Conservation (phyloP, 2,113 vertebrate genomes). For the Corythoichthys intestinalis region DNA sequence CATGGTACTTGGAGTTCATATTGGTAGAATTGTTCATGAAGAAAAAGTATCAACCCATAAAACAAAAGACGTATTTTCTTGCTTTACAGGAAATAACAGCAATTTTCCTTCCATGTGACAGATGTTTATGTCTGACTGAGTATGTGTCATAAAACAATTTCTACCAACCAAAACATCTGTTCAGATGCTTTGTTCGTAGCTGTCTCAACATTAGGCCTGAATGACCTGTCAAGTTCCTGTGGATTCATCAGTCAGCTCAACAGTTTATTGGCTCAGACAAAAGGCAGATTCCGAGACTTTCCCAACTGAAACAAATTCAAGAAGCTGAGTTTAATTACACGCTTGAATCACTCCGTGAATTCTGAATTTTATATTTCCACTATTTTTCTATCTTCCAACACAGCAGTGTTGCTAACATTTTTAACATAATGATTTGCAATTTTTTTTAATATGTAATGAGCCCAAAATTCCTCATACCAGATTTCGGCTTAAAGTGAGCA, state of each 20-base stretch:
- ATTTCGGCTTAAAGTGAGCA: background rate
- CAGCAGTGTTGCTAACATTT: background rate
- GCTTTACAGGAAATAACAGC: slow-evolving; percentile 20
- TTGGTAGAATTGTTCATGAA: slow-evolving; percentile 13
- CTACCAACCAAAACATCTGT: slow-evolving; percentile 50
- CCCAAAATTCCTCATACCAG: background rate
- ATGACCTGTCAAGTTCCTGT: slow-evolving; percentile 34
- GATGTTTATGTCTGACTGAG: slow-evolving; percentile 25
- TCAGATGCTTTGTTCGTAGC: slow-evolving; percentile 33
- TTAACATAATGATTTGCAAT: background rate
- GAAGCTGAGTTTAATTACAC: background rate
- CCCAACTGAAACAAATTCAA: background rate
- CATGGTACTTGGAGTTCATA: slow-evolving; percentile 9
- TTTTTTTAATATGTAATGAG: background rate
- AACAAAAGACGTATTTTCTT: slow-evolving; percentile 6
- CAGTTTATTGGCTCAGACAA: slow-evolving; percentile 36
- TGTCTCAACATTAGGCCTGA: slow-evolving; percentile 20
- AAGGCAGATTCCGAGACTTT: background rate
- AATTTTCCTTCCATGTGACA: slow-evolving; percentile 3
- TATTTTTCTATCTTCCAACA: background rate
- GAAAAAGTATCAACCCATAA: background rate
- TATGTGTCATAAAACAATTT: slow-evolving; percentile 30
- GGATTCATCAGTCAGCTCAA: slow-evolving; percentile 50
- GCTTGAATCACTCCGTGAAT: background rate
- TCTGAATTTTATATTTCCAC: background rate